Conservation (phyloP, 1,140 invertebrate species). For the Sesamia nonagrioides region DNA sequence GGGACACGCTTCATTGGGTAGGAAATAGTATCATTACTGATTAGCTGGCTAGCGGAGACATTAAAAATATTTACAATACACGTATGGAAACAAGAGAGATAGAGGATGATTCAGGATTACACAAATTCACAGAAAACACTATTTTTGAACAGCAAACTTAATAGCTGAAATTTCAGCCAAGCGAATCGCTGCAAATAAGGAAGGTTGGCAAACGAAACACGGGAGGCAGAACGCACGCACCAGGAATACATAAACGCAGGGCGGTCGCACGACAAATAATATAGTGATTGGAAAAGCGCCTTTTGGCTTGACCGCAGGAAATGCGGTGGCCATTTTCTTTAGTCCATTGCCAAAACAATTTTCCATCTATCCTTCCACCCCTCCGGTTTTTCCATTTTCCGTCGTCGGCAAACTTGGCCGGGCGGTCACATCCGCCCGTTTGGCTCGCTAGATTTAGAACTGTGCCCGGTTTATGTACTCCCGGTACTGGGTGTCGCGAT, state of each 20-base stretch:
- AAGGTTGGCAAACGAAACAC: slow-evolving; percentile 45
- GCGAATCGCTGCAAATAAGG: slow-evolving; percentile 24
- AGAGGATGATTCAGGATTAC: background rate
- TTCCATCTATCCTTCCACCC: slow-evolving; percentile 77
- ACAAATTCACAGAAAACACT: slow-evolving; percentile 4
- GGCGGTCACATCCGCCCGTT: slow-evolving; percentile 67
- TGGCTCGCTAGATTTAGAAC: slow-evolving; percentile 74
- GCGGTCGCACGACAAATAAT: slow-evolving; percentile 60
- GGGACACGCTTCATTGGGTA: background rate
- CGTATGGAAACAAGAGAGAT: background rate
- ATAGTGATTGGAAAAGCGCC: slow-evolving; percentile 82
- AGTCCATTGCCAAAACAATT: slow-evolving; percentile 86
- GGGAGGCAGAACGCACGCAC: slow-evolving; percentile 60
- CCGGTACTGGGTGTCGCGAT: slow-evolving; percentile 57
- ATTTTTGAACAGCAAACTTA: slow-evolving; percentile 23
- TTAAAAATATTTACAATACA: too few relatives aligned
- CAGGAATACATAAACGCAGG: slow-evolving; percentile 77
- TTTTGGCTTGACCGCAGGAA: slow-evolving; percentile 86
- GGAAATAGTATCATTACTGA: background rate
- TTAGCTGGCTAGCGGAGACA: background rate
- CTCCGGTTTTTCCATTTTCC: slow-evolving; percentile 83
- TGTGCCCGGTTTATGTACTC: slow-evolving; percentile 74
- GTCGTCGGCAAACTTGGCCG: slow-evolving; percentile 81
- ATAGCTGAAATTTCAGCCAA: slow-evolving; percentile 34
- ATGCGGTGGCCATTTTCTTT: slow-evolving; percentile 86